Conservation (phyloP, 2,888 invertebrate genomes). For the Sepioteuthis lessoniana region DNA sequence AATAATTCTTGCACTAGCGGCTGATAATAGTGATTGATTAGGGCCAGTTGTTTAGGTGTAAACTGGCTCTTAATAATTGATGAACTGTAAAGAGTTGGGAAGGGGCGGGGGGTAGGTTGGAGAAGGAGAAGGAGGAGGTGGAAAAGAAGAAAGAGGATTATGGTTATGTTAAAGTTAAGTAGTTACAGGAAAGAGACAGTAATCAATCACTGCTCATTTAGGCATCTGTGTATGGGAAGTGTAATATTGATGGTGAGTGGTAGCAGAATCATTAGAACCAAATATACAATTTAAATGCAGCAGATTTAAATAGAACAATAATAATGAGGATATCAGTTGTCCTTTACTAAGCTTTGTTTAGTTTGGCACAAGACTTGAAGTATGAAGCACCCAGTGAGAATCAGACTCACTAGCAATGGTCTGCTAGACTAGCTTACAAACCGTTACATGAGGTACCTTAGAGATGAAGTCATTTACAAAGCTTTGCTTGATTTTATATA, state of each 20-base stretch:
- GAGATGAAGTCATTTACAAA: no score
- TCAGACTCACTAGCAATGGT: no score
- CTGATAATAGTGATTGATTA: constrained; percentile 21
- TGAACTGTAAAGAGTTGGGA: background rate
- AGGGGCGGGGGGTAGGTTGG: background rate
- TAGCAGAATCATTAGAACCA: background rate
- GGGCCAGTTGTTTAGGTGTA: constrained; percentile 14
- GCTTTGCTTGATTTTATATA: no score
- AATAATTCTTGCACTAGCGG: background rate
- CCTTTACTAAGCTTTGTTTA: no score
- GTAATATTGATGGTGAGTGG: background rate
- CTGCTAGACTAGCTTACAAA: no score
- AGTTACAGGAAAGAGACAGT: background rate
- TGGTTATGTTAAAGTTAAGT: background rate
- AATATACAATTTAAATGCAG: background rate
- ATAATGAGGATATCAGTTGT: no score
- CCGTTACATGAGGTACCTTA: no score
- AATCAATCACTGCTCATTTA: background rate
- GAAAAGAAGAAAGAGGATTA: no score
- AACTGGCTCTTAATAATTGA: constrained; percentile 33
- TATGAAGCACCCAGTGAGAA: no score
- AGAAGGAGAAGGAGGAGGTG: background rate
- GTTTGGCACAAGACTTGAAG: no score
- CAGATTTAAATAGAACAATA: background rate
- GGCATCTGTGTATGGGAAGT: background rate